Evolutionary conservation across 92 coral and sea anemone genomes (phyloP).

Genomic region (Epizoanthus scotinus): DNA sequence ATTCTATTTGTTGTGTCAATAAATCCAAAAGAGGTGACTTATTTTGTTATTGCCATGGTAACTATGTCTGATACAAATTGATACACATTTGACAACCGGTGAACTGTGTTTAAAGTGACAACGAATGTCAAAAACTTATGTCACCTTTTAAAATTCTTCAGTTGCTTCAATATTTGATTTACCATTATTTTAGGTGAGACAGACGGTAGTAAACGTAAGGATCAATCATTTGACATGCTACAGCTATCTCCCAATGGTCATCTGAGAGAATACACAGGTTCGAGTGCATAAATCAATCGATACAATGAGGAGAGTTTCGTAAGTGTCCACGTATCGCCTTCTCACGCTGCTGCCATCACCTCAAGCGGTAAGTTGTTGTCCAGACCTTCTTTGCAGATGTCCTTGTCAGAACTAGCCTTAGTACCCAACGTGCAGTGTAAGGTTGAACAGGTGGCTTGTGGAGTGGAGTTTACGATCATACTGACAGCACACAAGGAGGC

Average conservation of each 20-base stretch:
- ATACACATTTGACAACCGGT: too few species aligned
- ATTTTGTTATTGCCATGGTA: too few species aligned
- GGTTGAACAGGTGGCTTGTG: conserved; percentile 20
- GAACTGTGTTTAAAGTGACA: too few species aligned
- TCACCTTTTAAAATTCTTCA: too few species aligned
- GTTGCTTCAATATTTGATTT: too few species aligned
- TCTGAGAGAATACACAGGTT: not conserved
- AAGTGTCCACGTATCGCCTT: not conserved
- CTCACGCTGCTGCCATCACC: conserved; percentile 10
- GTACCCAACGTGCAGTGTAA: not conserved
- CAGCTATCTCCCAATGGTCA: not conserved
- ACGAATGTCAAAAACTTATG: too few species aligned
- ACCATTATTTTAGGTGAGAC: not conserved
- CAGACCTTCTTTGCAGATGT: not conserved
- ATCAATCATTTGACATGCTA: not conserved
- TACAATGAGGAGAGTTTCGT: not conserved
- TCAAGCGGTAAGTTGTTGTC: not conserved
- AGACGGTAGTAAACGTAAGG: not conserved
- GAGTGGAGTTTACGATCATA: conserved; percentile 23
- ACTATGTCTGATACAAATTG: too few species aligned
- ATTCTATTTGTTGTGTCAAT: too few species aligned
- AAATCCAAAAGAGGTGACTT: too few species aligned
- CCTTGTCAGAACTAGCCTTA: not conserved
- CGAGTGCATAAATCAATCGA: not conserved
- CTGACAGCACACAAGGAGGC: conserved; percentile 5